These are phyloP conservation scores for Nycticebus coucang DNA, from an alignment of 2,113 vertebrate genomes.

Conservation along the genomic window DNA sequence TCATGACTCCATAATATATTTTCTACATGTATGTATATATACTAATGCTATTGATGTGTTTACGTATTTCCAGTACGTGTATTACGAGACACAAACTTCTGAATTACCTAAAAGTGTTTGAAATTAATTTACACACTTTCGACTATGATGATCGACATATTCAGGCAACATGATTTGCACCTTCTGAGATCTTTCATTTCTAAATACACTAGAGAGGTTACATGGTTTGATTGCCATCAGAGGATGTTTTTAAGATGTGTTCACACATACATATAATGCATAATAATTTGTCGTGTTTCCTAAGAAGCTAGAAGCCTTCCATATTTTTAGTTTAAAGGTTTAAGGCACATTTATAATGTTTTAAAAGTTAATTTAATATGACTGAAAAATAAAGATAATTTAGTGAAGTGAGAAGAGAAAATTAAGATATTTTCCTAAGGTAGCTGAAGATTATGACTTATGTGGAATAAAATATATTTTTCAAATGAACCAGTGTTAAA, in stretches of 20 bases:
- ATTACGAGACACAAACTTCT: neutral
- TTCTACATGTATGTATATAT: neutral
- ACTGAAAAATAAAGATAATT: conserved; percentile 4
- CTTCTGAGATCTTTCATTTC: neutral
- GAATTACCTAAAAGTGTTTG: neutral
- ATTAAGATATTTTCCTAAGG: neutral
- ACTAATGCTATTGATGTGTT: neutral
- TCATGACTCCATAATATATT: neutral
- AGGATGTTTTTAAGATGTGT: neutral
- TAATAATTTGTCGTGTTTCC: neutral
- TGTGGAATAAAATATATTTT: neutral
- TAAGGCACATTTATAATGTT: neutral
- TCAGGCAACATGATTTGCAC: neutral
- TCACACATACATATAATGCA: neutral
- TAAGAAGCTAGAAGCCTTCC: neutral
- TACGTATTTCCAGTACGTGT: neutral
- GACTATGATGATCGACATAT: neutral
- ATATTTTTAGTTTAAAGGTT: neutral
- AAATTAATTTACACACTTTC: conserved; percentile 46
- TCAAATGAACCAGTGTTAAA: neutral
- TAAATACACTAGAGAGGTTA: neutral
- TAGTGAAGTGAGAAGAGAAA: neutral
- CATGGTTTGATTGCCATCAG: neutral
- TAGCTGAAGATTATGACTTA: neutral
- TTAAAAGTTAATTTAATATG: neutral